A percentile compares a stretch with the other conserved stretches of the same genome.
These are phyloP conservation scores for Drosophila baimaii DNA, from an alignment of 1,140 invertebrate species.

Conservation along the genomic window DNA sequence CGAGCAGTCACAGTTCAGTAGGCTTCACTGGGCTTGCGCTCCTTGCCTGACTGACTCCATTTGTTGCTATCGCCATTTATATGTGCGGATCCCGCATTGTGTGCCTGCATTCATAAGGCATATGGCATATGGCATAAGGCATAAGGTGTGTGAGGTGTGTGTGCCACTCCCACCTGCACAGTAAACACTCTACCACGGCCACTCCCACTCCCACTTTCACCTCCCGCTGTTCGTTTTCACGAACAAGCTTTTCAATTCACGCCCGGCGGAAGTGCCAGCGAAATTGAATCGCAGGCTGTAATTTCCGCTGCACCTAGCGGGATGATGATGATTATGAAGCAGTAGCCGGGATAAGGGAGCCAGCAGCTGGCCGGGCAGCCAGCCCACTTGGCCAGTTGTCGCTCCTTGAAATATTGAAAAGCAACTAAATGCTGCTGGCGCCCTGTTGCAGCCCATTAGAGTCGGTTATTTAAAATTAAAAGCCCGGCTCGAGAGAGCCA, in stretches of 20 bases:
- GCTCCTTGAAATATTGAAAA: constrained; percentile 55
- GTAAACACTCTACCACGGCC: not conserved
- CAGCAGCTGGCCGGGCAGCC: not conserved
- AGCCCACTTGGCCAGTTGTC: not conserved
- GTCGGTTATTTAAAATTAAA: constrained; percentile 71
- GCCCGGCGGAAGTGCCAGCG: constrained; percentile 72
- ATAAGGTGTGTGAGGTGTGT: constrained; percentile 13
- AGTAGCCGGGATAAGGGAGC: constrained; percentile 11
- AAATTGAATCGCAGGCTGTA: constrained; percentile 81
- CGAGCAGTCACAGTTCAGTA: constrained; percentile 51
- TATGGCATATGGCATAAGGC: constrained; percentile 7
- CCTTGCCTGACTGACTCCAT: constrained; percentile 48
- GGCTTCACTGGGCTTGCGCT: constrained; percentile 49
- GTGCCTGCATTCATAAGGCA: constrained; percentile 28
- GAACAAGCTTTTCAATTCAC: constrained; percentile 75
- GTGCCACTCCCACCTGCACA: constrained; percentile 9
- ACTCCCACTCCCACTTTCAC: constrained; percentile 8
- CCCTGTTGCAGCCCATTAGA: constrained; percentile 56
- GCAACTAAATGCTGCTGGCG: constrained; percentile 57
- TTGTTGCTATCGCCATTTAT: constrained; percentile 13
- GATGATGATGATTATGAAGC: constrained; percentile 23
- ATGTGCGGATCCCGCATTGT: constrained; percentile 14
- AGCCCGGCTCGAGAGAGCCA: constrained; percentile 17
- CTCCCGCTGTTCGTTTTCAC: constrained; percentile 42
- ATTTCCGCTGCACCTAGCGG: constrained; percentile 68